These are phyloP conservation scores for Rhynchopsitta pachyrhyncha DNA, from an alignment of 2,113 vertebrate species.

Conservation along the genomic window DNA sequence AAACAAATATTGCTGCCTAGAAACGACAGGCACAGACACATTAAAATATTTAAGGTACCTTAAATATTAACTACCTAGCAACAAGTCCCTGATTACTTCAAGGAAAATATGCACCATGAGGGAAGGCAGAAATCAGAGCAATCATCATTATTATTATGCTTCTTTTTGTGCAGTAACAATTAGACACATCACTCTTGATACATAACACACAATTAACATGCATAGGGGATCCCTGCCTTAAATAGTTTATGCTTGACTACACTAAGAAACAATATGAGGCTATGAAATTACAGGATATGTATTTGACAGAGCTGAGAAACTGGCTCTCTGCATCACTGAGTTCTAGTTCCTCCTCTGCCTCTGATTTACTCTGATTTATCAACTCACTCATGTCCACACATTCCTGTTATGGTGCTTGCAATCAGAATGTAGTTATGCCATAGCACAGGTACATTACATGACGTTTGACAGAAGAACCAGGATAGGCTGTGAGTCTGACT, in stretches of 20 bases:
- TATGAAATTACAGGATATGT: background rate
- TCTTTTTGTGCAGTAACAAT: background rate
- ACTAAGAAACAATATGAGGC: background rate
- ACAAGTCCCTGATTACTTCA: conserved; percentile 37
- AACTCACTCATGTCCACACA: background rate
- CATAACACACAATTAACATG: background rate
- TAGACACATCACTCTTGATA: background rate
- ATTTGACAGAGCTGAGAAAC: background rate
- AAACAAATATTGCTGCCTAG: conserved; percentile 67
- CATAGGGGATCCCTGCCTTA: background rate
- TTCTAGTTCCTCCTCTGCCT: background rate
- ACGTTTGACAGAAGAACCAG: accelerated
- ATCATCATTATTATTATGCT: background rate
- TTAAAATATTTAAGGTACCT: conserved; percentile 62
- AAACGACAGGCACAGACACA: conserved; percentile 40
- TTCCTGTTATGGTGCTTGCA: background rate
- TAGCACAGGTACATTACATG: background rate
- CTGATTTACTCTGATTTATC: background rate
- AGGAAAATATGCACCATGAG: conserved; percentile 13
- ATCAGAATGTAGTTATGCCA: background rate
- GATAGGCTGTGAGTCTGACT: background rate
- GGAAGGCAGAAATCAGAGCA: background rate
- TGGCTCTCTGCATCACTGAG: background rate
- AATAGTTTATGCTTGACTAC: conserved; percentile 28
- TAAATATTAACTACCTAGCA: conserved; percentile 46